Conservation (phyloP, 2,797 vertebrate species). For the Gouania willdenowi region DNA sequence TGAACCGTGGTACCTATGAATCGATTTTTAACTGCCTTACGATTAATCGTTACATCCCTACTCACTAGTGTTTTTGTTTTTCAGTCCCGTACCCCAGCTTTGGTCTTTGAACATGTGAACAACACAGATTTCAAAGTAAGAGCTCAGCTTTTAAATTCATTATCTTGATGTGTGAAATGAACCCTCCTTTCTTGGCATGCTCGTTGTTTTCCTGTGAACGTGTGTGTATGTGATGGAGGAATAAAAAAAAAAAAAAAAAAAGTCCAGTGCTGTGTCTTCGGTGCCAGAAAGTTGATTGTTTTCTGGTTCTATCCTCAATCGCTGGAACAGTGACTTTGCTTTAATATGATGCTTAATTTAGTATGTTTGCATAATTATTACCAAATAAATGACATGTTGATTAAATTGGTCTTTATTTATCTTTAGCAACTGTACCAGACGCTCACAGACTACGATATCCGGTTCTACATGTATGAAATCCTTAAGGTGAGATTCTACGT, state of each 20-base stretch:
- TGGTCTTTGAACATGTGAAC: constrained; percentile 81
- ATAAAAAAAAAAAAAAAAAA: no score
- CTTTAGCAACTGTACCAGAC: constrained; percentile 81
- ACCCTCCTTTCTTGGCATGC: constrained; percentile 50
- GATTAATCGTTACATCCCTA: no score
- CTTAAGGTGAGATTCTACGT: constrained; percentile 79
- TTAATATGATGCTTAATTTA: not conserved
- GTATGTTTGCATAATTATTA: not conserved
- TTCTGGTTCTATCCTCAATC: constrained; percentile 52
- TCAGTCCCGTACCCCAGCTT: constrained; percentile 81
- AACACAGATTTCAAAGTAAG: constrained; percentile 79
- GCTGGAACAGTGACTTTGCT: constrained; percentile 16
- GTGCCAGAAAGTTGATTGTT: constrained; percentile 36
- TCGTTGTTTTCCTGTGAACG: constrained; percentile 15
- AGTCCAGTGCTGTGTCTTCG: constrained; percentile 47
- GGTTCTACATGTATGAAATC: constrained; percentile 82
- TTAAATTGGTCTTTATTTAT: constrained; percentile 9
- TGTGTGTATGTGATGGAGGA: constrained; percentile 52
- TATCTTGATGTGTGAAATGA: not conserved
- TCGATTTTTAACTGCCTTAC: no score
- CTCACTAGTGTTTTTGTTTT: no score
- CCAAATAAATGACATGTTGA: no score
- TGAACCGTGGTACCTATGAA: no score
- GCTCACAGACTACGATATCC: constrained; percentile 78
- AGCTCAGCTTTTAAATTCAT: not conserved